Conservation (phyloP, 2,797 vertebrate species). For the Epinephelus awoara region DNA sequence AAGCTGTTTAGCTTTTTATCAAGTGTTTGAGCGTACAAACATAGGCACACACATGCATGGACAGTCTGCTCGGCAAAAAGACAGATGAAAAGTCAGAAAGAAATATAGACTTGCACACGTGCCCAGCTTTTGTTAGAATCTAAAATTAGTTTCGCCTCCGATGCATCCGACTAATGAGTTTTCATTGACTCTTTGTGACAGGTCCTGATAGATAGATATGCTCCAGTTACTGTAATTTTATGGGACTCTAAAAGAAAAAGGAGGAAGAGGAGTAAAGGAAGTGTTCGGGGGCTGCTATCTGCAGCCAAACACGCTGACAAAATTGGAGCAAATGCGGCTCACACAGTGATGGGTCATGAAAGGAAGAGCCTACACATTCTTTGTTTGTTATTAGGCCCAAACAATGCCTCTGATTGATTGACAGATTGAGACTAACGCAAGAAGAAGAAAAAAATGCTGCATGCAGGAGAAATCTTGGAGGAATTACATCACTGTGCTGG, state of each 20-base stretch:
- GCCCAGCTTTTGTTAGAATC: conserved; percentile 55
- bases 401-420: conserved; percentile 67
- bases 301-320: conserved; percentile 17
- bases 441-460: conserved; percentile 27
- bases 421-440: conserved; percentile 65
- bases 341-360: conserved; percentile 49
- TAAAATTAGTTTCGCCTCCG: conserved; percentile 75
- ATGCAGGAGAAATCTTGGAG: conserved; percentile 28
- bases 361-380: conserved; percentile 36
- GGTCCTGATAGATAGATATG: conserved; percentile 68
- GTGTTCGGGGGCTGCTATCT: conserved; percentile 9
- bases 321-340: conserved; percentile 39
- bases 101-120: conserved; percentile 20
- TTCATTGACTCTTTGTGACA: conserved; percentile 66
- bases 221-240: conserved; percentile 66
- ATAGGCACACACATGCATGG: neutral
- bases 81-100: conserved; percentile 24
- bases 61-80: conserved; percentile 10
- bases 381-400: conserved; percentile 54
- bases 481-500: conserved; percentile 40
- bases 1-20: conserved; percentile 69
- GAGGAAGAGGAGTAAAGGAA: conserved; percentile 2
- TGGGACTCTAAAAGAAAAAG: conserved; percentile 21
- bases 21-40: conserved; percentile 53
- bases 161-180: conserved; percentile 72